Evolutionary conservation across 2,888 invertebrate species (phyloP), one percentile per base, ranked within the genome.

Genomic region (Pollenia labialis): DNA sequence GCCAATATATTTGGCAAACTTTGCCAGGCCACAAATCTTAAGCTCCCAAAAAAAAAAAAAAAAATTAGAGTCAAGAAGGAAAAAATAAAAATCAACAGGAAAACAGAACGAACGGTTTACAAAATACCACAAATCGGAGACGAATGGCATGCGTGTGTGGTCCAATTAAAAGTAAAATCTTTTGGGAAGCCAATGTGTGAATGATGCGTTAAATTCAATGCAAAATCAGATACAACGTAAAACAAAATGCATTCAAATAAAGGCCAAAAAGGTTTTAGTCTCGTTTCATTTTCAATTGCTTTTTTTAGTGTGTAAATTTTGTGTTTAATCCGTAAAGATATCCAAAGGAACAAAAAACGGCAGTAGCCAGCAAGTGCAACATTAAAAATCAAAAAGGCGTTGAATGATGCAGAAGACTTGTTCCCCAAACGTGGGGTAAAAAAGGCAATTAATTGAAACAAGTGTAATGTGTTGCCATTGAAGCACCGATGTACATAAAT

Each of bases 171-270:
- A 89, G 89, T 88, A 89, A 90, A 90, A 89, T 89, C 81, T 88
- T 82, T 87, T 83, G 88, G 81, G 88, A 87, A 88, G 81, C 88
- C 90, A 90, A 92, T 90, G 91, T 91, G 92, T 91, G 92, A 92
- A 92, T 92, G 92, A 92, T 91, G 92, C 92, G 91, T 91, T 90
- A 91, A 91, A 91, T 90, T 90, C 89, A 89, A 89, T 89, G 88
- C 90, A 88, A 76, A 85, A 88, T 81, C 42, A 71, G 12, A 60
- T 54, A 62, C 71, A 69, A 80, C 23, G 62, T 3, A 54, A 76
- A 77, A 60, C 60, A 56, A 82, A 85, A 81, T 71, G 83, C 83
- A 81, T 54, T 76, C 60, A 77, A 71, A 82, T 77, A 80, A 81
- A 82, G 76, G 82, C 85, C 75, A 81, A 85, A 81, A 87, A 82